Base-by-base conservation (phyloP, 2,888 invertebrate genomes). In the Aphrophora alni region DNA sequence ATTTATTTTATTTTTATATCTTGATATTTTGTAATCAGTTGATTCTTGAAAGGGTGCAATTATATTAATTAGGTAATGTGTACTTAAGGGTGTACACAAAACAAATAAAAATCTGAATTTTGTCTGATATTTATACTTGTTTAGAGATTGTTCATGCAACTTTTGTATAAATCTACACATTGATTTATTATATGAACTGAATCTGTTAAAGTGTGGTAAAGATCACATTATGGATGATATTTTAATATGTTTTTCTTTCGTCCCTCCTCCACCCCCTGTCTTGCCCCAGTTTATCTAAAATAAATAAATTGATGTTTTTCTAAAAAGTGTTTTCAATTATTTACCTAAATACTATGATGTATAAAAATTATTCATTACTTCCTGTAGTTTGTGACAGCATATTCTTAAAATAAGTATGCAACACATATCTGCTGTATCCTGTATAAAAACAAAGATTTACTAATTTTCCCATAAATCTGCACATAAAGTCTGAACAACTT, bases 1-100 rank as follows among this genome's bases (percentile, higher is more conserved):
- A 59, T 59, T 59, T 59, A 59, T 59, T 59, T 59, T 59, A 59
- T 59, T 59, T 59, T 59, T 59, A 21, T 59, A 59, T 59, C 59
- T 59, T 59, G 21, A 59, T 59, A 59, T 21, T 44, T 59, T 21
- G 21, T 59, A 7, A 21, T 59, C 59, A 21, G 21, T 59, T 59
- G 1, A 8, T 59, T 59, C 21, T 59, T 59, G 8, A 59, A 59
- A 21, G 59, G 59, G n/a, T 59, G 59, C 59, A 59, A 59, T 59
- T 59, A 12, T 59, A 21, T 59, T 59, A 44, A 21, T 59, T 59
- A 33, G 33, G 10, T 33, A 44, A 10, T 59, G 21, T 59, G 59
- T 59, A 59, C 59, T 21, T 59, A 59, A 59, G 5, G 1, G 12
- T 59, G 59, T 59, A 59, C 59, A 21, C 59, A 59, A 59, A 1